Percentiles rank a stretch among this genome's conserved stretches.
Evolutionary conservation across 2,797 vertebrate species (phyloP).

Genomic region (Rousettus madagascariensis): DNA sequence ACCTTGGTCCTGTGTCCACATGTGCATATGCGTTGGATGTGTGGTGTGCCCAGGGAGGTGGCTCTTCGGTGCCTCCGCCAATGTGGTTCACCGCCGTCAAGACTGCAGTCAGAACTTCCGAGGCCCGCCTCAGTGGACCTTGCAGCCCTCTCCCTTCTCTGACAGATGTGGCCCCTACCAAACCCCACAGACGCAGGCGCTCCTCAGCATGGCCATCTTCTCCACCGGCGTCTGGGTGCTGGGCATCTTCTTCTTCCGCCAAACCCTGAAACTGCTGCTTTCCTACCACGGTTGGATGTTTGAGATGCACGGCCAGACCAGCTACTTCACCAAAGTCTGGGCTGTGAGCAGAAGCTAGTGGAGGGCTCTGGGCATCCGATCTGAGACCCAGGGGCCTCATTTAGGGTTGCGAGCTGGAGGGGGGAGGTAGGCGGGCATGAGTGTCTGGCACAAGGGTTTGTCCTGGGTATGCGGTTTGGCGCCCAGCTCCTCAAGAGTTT

Average conservation of each 20-base stretch:
- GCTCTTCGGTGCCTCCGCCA: not conserved
- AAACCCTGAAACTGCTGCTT: constrained; percentile 91
- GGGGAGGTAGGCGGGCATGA: not conserved
- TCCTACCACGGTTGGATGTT: constrained; percentile 98
- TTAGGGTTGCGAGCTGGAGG: not conserved
- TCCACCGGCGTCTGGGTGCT: constrained; percentile 93
- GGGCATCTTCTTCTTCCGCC: constrained; percentile 91
- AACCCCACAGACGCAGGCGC: constrained; percentile 83
- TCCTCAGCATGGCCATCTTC: constrained; percentile 91
- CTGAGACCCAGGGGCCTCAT: not conserved
- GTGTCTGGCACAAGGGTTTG: not conserved
- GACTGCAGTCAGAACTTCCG: not conserved
- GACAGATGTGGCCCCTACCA: constrained; percentile 68
- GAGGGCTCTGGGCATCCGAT: not conserved
- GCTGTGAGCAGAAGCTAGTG: constrained; percentile 84
- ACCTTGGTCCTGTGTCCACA: not conserved
- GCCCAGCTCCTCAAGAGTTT: not conserved
- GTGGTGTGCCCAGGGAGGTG: not conserved
- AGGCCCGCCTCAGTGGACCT: not conserved
- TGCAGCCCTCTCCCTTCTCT: not conserved
- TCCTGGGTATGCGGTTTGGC: not conserved
- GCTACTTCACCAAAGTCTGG: constrained; percentile 90
- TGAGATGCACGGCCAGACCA: constrained; percentile 92
- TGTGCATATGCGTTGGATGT: not conserved
- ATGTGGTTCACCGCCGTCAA: not conserved